Evolutionary conservation across 1,140 invertebrate species (phyloP).

Genomic region (Thaumetopoea pityocampa): DNA sequence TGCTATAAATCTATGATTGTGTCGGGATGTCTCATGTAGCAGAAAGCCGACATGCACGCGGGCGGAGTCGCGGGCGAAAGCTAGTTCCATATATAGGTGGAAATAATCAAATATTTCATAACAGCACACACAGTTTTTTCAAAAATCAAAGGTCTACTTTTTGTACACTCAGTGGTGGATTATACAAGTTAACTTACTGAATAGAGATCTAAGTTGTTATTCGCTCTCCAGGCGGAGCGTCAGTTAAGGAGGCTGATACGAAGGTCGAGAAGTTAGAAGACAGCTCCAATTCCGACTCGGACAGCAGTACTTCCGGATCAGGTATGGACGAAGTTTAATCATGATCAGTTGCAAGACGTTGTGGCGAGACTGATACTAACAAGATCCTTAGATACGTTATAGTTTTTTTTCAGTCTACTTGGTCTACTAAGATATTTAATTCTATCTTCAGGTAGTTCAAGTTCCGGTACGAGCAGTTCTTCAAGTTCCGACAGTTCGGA

Average conservation of each 20-base stretch:
- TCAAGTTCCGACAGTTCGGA: constrained; percentile 46
- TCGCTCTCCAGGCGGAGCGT: constrained; percentile 39
- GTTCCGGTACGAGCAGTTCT: constrained; percentile 41
- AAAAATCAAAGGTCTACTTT: no score
- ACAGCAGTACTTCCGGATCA: constrained; percentile 46
- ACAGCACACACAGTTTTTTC: no score
- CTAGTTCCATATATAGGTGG: no score
- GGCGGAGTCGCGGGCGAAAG: no score
- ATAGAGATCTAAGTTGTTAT: neutral
- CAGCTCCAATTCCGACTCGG: constrained; percentile 57
- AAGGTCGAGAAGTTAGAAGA: constrained; percentile 58
- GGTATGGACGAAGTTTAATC: constrained; percentile 25
- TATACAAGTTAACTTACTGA: no score
- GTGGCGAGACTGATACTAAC: neutral
- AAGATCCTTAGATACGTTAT: neutral
- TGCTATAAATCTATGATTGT: no score
- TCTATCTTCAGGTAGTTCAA: constrained; percentile 39
- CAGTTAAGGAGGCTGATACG: constrained; percentile 49
- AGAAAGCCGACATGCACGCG: no score
- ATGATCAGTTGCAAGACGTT: neutral
- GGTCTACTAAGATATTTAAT: neutral
- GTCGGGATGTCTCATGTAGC: no score
- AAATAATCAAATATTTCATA: no score
- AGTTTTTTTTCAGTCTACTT: neutral
- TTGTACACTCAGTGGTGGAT: neutral